A percentile compares a stretch with the other conserved stretches of the same genome.
These are phyloP conservation scores for Amia ocellicauda DNA, from an alignment of 2,113 vertebrate genomes.

Conservation along the genomic window DNA sequence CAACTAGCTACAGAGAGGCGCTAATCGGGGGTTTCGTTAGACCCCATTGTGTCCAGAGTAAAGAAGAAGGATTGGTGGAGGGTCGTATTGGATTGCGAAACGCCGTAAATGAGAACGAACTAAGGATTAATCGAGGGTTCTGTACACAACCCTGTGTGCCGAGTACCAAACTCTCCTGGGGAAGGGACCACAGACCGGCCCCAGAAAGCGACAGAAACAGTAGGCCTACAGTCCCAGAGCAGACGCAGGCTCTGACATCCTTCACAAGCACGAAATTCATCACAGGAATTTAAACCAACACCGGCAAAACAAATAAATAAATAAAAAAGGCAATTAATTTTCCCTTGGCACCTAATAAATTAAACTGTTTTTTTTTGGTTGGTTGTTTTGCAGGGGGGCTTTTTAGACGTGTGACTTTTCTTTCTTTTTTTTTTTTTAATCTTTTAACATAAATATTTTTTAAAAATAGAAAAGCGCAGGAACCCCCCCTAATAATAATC, in stretches of 20 bases:
- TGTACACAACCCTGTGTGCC: too few relatives aligned
- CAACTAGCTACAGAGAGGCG: too few relatives aligned
- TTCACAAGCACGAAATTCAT: constrained; percentile 48
- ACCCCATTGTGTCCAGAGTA: too few relatives aligned
- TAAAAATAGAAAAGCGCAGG: constrained; percentile 23
- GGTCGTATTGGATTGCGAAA: too few relatives aligned
- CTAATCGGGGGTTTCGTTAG: too few relatives aligned
- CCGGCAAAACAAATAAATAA: constrained; percentile 39
- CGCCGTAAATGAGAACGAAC: too few relatives aligned
- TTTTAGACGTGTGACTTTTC: constrained; percentile 15
- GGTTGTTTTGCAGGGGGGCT: constrained; percentile 6
- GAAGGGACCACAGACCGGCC: too few relatives aligned
- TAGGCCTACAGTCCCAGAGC: too few relatives aligned
- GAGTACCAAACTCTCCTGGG: too few relatives aligned
- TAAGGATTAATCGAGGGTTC: too few relatives aligned
- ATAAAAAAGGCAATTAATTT: constrained; percentile 45
- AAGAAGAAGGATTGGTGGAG: too few relatives aligned
- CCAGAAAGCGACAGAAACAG: too few relatives aligned
- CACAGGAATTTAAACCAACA: constrained; percentile 25
- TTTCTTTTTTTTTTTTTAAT: constrained; percentile 4
- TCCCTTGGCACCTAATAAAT: constrained; percentile 39
- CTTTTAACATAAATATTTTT: constrained; percentile 14
- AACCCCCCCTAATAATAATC: constrained; percentile 28
- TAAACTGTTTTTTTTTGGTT: constrained; percentile 26
- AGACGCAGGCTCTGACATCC: constrained; percentile 10